These are phyloP conservation scores for Neopelma chrysocephalum DNA, from an alignment of 2,797 vertebrate genomes.

Conservation along the genomic window DNA sequence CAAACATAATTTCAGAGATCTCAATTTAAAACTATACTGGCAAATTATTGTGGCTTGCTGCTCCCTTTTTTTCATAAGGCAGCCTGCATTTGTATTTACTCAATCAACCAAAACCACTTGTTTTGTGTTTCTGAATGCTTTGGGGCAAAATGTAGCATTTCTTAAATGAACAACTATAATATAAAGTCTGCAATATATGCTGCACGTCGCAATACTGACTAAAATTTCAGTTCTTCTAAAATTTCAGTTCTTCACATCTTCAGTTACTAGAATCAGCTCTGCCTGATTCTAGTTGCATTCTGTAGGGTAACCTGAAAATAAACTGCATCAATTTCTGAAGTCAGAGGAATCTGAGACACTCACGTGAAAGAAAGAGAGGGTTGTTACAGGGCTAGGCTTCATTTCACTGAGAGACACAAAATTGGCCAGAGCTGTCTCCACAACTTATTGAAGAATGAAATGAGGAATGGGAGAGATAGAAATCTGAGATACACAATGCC, in stretches of 20 bases:
- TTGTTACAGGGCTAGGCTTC: background rate
- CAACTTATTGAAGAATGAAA: conserved; percentile 30
- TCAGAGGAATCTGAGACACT: background rate
- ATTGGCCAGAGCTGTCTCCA: background rate
- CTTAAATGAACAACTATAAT: background rate
- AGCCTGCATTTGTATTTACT: background rate
- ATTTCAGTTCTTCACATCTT: background rate
- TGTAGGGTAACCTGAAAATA: background rate
- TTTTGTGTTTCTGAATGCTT: background rate
- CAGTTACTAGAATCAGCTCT: background rate
- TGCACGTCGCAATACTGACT: background rate
- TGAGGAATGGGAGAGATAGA: background rate
- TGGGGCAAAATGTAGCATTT: background rate
- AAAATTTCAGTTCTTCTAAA: background rate
- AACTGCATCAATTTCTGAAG: background rate
- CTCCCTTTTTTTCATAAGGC: background rate
- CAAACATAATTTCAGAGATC: background rate
- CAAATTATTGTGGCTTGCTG: background rate
- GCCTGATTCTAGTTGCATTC: background rate
- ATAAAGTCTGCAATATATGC: background rate
- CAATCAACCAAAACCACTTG: background rate
- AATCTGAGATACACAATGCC: background rate
- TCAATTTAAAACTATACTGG: background rate
- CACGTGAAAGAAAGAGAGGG: background rate
- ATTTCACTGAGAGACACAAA: background rate